phyloP scores from a whole-genome alignment of 2,113 vertebrate genomes.

The Orthochromis indermauri region DNA sequence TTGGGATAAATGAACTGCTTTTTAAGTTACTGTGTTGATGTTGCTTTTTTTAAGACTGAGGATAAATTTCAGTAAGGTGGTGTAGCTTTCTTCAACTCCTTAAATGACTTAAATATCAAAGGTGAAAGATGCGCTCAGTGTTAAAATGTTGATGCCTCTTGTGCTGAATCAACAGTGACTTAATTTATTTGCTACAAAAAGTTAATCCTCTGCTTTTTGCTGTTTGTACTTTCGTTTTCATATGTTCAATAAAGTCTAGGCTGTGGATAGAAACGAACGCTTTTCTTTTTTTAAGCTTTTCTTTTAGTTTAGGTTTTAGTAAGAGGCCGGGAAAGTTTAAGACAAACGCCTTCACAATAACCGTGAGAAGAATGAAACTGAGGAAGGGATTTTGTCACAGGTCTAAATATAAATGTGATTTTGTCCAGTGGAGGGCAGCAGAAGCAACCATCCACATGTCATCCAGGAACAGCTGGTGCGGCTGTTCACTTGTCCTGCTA shows the following conservation, averaged over 20 bases:
- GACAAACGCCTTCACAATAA: background rate
- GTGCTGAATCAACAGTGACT: background rate
- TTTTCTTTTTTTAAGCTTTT: background rate
- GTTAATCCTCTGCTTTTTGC: background rate
- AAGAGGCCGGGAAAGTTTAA: background rate
- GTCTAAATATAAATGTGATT: background rate
- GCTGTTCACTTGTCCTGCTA: no score
- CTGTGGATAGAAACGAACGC: background rate
- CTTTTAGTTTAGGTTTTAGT: background rate
- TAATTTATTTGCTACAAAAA: constrained; percentile 26
- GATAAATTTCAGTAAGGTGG: background rate
- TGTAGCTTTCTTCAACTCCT: background rate
- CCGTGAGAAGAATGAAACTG: background rate
- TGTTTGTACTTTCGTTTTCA: constrained; percentile 14
- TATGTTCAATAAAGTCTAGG: constrained; percentile 43
- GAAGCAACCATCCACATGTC: background rate
- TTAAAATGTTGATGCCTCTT: background rate
- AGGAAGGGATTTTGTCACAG: background rate
- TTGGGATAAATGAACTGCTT: background rate
- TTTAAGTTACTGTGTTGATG: background rate
- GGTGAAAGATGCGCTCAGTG: background rate
- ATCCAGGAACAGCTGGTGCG: background rate
- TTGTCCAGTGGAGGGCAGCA: constrained; percentile 11
- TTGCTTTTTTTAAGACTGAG: background rate
- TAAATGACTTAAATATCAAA: background rate